Evolutionary conservation across 2,797 vertebrate genomes (phyloP).

Genomic region (Mergus octosetaceus): DNA sequence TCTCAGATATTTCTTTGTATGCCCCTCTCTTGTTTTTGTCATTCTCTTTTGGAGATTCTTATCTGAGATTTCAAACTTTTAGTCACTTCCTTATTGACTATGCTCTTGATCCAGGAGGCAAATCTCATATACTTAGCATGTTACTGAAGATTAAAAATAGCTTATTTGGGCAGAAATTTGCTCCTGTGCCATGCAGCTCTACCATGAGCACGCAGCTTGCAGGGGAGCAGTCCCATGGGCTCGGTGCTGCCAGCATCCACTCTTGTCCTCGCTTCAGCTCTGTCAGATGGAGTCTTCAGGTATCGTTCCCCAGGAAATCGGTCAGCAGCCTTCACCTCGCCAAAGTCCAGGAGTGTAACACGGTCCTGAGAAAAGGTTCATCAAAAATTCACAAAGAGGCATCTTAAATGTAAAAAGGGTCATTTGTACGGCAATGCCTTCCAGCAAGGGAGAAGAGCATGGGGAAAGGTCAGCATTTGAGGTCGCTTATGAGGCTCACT

Average conservation of each 20-base stretch:
- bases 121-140: not conserved
- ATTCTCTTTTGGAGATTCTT: not conserved
- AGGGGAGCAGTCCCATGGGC: not conserved
- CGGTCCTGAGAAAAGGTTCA: not conserved
- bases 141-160: not conserved
- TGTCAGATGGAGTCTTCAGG: not conserved
- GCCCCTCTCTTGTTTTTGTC: not conserved
- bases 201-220: not conserved
- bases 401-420: not conserved
- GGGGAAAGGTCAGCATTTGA: not conserved
- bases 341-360: not conserved
- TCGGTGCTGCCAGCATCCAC: not conserved
- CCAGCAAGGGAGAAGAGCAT: rapidly evolving
- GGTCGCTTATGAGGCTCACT: not conserved
- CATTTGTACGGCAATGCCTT: not conserved
- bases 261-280: not conserved
- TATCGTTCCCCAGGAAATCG: not conserved
- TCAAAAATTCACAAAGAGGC: not conserved
- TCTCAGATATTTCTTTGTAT: not conserved
- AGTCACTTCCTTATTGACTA: not conserved
- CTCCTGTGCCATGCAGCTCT: not conserved
- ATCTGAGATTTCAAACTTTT: not conserved
- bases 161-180: not conserved
- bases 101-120: not conserved
- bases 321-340: not conserved